Evolutionary conservation across 2,113 vertebrate species (phyloP).

Genomic region (Mormoops blainvillei): DNA sequence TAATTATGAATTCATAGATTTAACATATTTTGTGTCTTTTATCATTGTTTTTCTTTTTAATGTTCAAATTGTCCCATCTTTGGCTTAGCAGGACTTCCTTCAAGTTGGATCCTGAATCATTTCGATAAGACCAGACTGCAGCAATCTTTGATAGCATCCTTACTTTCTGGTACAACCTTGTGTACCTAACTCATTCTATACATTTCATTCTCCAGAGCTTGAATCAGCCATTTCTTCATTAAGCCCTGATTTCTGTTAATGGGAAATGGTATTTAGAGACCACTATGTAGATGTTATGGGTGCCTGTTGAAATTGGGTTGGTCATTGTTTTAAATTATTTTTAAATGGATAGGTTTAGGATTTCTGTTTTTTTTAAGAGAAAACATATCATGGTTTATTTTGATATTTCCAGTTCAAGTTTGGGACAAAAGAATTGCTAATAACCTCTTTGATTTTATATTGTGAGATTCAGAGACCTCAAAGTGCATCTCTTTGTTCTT

Average conservation of each 20-base stretch:
- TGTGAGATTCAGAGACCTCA: neutral
- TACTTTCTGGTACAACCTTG: neutral
- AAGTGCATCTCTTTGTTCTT: neutral
- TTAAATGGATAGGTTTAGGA: neutral
- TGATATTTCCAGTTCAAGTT: constrained; percentile 11
- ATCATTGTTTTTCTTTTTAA: neutral
- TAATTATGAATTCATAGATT: neutral
- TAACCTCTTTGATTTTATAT: constrained; percentile 1
- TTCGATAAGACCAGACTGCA: neutral
- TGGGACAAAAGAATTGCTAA: neutral
- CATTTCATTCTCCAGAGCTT: neutral
- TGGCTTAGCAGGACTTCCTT: neutral
- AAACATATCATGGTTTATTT: neutral
- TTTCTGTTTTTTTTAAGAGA: neutral
- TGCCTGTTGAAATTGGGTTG: neutral
- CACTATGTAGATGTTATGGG: neutral
- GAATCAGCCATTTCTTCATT: neutral
- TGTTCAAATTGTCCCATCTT: neutral
- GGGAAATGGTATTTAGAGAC: neutral
- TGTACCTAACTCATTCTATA: neutral
- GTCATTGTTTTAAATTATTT: neutral
- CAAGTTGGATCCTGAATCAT: neutral
- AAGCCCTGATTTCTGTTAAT: neutral
- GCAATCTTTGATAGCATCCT: neutral
- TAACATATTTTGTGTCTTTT: neutral